Conservation (phyloP, 2,797 vertebrate genomes). For the Poeciliopsis presidionis region DNA sequence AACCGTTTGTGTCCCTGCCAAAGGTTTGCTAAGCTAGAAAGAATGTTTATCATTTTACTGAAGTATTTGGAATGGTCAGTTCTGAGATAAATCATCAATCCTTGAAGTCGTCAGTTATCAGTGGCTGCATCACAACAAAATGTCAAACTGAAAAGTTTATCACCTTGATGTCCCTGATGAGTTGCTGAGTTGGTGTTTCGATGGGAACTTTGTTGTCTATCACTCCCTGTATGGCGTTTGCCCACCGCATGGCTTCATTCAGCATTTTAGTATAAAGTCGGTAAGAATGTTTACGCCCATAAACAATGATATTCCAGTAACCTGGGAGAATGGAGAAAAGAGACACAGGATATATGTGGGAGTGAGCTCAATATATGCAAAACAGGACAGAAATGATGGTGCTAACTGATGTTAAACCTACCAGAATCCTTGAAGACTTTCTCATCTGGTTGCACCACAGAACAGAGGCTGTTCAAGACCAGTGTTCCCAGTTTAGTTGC, state of each 20-base stretch:
- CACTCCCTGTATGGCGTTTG: constrained; percentile 89
- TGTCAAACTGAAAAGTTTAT: not conserved
- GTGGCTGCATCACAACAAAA: not conserved
- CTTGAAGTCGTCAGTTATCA: not conserved
- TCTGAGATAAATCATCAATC: not conserved
- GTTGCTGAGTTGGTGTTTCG: constrained; percentile 93
- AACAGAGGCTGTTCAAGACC: constrained; percentile 93
- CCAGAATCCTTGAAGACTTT: constrained; percentile 91
- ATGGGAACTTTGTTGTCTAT: constrained; percentile 93
- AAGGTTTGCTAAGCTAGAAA: constrained; percentile 71
- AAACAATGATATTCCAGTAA: constrained; percentile 92
- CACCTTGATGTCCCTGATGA: constrained; percentile 95
- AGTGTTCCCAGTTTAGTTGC: constrained; percentile 90
- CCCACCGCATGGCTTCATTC: constrained; percentile 93
- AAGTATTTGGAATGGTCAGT: not conserved
- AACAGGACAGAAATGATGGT: not conserved
- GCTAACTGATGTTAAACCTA: constrained; percentile 58
- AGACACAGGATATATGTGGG: not conserved
- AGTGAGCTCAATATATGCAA: not conserved
- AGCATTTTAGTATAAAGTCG: constrained; percentile 90
- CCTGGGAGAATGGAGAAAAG: constrained; percentile 70
- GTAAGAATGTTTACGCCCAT: constrained; percentile 92
- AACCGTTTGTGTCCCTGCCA: constrained; percentile 70
- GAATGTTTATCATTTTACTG: constrained; percentile 39
- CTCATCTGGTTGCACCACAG: constrained; percentile 89